Evolutionary conservation across 30 jellyfish, hydroid and myxozoan species (phyloP).

Genomic region (Turritopsis dohrnii): DNA sequence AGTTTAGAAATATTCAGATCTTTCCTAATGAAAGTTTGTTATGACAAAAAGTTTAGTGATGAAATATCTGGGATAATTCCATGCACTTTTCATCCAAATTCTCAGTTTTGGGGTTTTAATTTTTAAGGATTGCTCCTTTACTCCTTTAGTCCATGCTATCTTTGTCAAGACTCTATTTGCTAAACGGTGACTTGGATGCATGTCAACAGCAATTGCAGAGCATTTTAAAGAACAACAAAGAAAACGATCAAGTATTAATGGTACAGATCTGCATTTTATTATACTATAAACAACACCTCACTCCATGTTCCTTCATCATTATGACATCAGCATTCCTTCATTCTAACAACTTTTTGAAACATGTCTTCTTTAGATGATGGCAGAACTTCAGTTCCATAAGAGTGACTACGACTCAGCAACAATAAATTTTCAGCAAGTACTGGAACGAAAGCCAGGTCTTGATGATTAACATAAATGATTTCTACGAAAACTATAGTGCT

Average conservation of each 20-base stretch:
- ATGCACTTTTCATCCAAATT: too few species aligned
- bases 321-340: not conserved
- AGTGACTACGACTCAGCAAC: constrained; percentile 81
- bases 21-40: too few species aligned
- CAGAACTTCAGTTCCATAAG: constrained; percentile 82
- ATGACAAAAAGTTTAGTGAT: too few species aligned
- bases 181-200: constrained; percentile 75
- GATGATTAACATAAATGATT: not conserved
- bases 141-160: constrained; percentile 61
- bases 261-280: constrained; percentile 21
- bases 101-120: too few species aligned
- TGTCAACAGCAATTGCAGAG: constrained; percentile 73
- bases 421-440: constrained; percentile 72
- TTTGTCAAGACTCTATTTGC: constrained; percentile 52
- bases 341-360: too few species aligned
- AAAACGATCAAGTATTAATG: constrained; percentile 74
- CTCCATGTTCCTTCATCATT: not conserved
- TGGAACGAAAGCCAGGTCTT: constrained; percentile 73
- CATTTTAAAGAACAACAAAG: constrained; percentile 56
- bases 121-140: not conserved
- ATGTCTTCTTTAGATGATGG: constrained; percentile 74
- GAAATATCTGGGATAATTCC: too few species aligned
- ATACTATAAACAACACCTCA: too few species aligned
- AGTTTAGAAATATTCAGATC: too few species aligned
- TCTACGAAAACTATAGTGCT: too few species aligned